phyloP scores from a whole-genome alignment of 2,113 vertebrate genomes.

The Rutilus rutilus region DNA sequence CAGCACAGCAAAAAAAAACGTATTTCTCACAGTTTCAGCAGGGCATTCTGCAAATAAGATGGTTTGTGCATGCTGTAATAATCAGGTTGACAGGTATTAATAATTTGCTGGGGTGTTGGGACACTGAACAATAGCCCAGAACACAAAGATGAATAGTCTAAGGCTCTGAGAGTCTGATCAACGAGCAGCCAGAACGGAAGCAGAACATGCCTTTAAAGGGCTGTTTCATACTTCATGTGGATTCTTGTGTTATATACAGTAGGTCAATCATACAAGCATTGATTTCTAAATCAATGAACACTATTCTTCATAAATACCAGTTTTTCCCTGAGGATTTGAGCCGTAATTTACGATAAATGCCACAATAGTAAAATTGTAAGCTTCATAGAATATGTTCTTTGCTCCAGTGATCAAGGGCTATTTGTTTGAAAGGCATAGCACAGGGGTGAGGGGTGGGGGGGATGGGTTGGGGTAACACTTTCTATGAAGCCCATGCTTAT shows the following conservation, averaged over 20 bases:
- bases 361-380: not conserved
- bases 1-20: not conserved
- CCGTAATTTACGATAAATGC: not conserved
- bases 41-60: conserved; percentile 6
- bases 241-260: not conserved
- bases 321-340: not conserved
- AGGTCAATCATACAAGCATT: not conserved
- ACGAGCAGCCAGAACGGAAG: not conserved
- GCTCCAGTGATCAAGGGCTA: not conserved
- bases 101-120: conserved; percentile 25
- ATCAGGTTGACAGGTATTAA: conserved; percentile 49
- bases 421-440: not conserved
- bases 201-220: not conserved
- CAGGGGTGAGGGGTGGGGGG: too few relatives aligned
- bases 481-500: too few relatives aligned
- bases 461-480: too few relatives aligned
- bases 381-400: not conserved
- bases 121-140: conserved; percentile 40
- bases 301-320: not conserved
- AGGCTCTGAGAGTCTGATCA: conserved; percentile 6
- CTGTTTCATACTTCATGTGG: not conserved
- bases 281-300: not conserved
- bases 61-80: conserved; percentile 28
- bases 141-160: conserved; percentile 45
- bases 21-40: not conserved